Percentiles rank a stretch among this genome's conserved stretches.
These are phyloP conservation scores for Phaetusa simplex DNA, from an alignment of 2,113 vertebrate species.

Conservation along the genomic window DNA sequence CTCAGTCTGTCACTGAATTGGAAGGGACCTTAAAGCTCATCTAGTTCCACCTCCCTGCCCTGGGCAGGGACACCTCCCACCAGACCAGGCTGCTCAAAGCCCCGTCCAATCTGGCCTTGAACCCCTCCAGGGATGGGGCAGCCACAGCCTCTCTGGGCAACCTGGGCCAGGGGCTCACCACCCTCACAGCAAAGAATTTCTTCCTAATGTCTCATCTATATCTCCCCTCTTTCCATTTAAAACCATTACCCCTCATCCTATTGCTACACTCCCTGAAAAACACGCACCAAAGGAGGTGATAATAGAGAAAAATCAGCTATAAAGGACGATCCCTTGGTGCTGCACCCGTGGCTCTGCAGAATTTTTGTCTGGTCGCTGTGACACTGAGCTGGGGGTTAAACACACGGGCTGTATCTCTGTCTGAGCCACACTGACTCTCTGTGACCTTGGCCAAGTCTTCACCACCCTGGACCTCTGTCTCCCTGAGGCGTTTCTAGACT, in stretches of 20 bases:
- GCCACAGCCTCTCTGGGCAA: background rate
- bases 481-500: background rate
- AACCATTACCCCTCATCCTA: background rate
- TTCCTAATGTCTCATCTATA: background rate
- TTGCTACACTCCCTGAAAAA: background rate
- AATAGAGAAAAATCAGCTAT: background rate
- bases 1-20: no score
- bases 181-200: background rate
- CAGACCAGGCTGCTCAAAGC: background rate
- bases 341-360: accelerated
- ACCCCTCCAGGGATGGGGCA: background rate
- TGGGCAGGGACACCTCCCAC: background rate
- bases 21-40: background rate
- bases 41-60: background rate
- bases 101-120: background rate
- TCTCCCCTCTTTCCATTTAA: background rate
- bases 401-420: background rate
- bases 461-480: background rate
- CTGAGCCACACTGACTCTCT: background rate
- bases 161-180: background rate
- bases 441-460: background rate
- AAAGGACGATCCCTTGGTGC: background rate
- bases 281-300: background rate
- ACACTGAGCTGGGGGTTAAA: background rate
- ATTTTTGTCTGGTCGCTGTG: background rate